phyloP scores from a whole-genome alignment of 2,797 vertebrate species.

The Fundulus diaphanus region DNA sequence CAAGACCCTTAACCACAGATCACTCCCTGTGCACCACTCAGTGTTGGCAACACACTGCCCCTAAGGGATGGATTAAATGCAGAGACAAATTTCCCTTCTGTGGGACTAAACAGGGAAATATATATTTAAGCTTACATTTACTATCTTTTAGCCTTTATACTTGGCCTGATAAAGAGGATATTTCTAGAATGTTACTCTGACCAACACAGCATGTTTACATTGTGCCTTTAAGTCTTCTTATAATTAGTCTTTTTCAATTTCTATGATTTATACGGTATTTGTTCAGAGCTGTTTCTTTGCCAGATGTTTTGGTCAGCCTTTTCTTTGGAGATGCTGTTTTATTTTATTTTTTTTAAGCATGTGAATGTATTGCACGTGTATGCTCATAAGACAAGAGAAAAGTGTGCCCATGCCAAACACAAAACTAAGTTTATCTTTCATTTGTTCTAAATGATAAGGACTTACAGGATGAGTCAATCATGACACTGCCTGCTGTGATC shows the following conservation, averaged over 20 bases:
- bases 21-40: no score
- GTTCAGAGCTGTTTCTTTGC: neutral
- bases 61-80: no score
- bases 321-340: neutral
- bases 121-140: neutral
- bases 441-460: neutral
- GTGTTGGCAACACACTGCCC: no score
- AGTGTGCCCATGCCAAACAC: neutral
- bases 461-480: constrained; percentile 4
- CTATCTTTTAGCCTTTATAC: no score
- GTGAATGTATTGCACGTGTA: constrained; percentile 19
- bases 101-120: no score
- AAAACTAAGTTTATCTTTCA: neutral
- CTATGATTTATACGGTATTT: neutral
- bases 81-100: no score
- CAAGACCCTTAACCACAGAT: no score
- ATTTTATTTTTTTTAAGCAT: neutral
- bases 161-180: neutral
- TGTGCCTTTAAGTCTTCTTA: neutral
- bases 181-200: no score
- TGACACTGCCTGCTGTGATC: constrained; percentile 8
- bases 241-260: neutral
- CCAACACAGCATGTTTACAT: no score
- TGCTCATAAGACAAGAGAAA: neutral
- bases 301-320: neutral